Percentiles rank a stretch among this genome's conserved stretches.
Evolutionary conservation across 2,888 invertebrate species (phyloP).

Genomic region (Oscheius sp.): DNA sequence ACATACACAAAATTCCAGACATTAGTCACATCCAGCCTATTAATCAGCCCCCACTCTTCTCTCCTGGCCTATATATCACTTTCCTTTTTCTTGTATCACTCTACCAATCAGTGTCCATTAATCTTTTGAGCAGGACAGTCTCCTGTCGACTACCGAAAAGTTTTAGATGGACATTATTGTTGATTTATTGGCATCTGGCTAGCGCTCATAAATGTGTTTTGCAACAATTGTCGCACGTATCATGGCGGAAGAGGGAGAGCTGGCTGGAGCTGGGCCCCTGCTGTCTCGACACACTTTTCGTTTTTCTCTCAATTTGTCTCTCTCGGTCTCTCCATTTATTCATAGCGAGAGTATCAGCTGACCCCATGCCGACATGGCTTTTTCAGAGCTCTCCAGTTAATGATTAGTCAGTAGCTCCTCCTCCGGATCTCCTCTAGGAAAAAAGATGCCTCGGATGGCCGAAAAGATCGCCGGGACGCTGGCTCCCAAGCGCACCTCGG

Average conservation of each 20-base stretch:
- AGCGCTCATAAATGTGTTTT: not conserved
- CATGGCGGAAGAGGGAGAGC: slow-evolving; percentile 2
- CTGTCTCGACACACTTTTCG: not conserved
- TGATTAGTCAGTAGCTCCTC: not conserved
- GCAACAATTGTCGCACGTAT: slow-evolving; percentile 15
- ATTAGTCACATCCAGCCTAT: no score
- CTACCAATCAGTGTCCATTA: not conserved
- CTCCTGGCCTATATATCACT: not conserved
- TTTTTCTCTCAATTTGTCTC: not conserved
- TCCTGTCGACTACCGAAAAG: no score
- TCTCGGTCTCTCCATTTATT: not conserved
- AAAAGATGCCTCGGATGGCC: slow-evolving; percentile 39
- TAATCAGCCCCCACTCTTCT: not conserved
- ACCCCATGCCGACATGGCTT: not conserved
- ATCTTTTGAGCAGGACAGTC: no score
- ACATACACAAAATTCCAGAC: no score
- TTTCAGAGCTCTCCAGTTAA: not conserved
- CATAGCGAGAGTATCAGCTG: not conserved
- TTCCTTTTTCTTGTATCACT: not conserved
- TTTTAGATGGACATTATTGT: no score
- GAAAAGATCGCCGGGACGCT: slow-evolving; percentile 33
- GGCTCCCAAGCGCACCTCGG: not conserved
- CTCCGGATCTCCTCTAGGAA: not conserved
- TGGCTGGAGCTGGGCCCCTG: not conserved
- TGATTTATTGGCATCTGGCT: no score